Base-by-base conservation (phyloP, 2,113 vertebrate genomes). In the Oreotrochilus melanogaster region DNA sequence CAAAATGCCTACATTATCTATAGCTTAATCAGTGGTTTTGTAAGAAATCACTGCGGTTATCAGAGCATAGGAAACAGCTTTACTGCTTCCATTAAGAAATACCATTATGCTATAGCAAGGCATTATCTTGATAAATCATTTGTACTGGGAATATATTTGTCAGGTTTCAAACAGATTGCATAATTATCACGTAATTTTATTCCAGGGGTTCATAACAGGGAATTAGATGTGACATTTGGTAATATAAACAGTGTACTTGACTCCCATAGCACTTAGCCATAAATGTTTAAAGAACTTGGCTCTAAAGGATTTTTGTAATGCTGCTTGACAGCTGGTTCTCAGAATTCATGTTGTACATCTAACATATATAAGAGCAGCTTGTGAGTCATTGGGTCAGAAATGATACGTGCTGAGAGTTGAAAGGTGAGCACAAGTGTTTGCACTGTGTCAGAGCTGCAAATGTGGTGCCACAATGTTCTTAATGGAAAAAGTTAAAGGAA, bases 121-220 rank as follows among this genome's bases (percentile, higher is more conserved):
- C 74, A 94, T 93, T 93, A 93, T 86, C 85, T 96, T 94, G 81
- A 85, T 97, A 97, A 98, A 97, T 97, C 96, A 94, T 96, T 97
- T n/a, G 89, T 85, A 93, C 92, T 95, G 94, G 92, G 89, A 95
- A 94, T 96, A 82, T 97, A 98, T 98, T 98, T 98, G 96, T 97
- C 97, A 97, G 79, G 91, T 97, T 98, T 97, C 94, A 92, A 96
- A 89, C 87, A 97, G 96, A 95, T 98, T 97, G 95, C 97, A 67
- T 97, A 96, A 97, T 98, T 97, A 97, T 96, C 94, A 88, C 76
- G 89, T 95, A 76, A 24, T 94, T 97, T 97, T 95, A 95, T 97
- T 98, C 97, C 95, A 61, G 92, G 39, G 22, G 54, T 83, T 97
- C 69, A 18, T 96, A 97, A 96, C 88, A 89, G 95, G 76, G 91